phyloP scores from a whole-genome alignment of 2,888 invertebrate species.

The Sphinx pinastri region DNA sequence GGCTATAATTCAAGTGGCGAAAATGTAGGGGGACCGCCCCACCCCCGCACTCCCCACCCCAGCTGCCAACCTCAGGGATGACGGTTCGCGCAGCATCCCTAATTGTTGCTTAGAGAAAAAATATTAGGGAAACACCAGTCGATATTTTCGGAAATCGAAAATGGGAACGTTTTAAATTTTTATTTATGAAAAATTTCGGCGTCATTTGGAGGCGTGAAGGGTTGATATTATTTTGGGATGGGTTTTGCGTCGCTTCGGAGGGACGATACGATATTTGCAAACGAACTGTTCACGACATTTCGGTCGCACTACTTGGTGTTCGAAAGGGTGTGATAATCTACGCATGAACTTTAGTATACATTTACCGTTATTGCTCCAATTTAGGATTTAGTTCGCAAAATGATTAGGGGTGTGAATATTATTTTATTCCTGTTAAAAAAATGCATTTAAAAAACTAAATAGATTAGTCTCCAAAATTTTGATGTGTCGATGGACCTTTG shows the following conservation, averaged over 20 bases:
- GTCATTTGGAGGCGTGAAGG: slow-evolving; percentile 26
- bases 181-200: slow-evolving; percentile 45
- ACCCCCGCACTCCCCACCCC: slow-evolving; percentile 39
- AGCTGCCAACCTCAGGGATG: slow-evolving; percentile 63
- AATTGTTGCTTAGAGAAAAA: slow-evolving; percentile 67
- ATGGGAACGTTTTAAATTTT: slow-evolving; percentile 31
- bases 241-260: neutral
- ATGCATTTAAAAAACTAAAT: too few species aligned
- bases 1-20: slow-evolving; percentile 79
- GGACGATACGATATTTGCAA: slow-evolving; percentile 10
- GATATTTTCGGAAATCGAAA: slow-evolving; percentile 47
- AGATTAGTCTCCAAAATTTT: too few species aligned
- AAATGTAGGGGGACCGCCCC: slow-evolving; percentile 74
- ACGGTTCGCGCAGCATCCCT: slow-evolving; percentile 70
- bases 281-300: slow-evolving; percentile 3
- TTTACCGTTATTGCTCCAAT: too few species aligned
- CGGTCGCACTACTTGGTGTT: neutral
- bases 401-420: too few species aligned
- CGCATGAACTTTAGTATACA: too few species aligned
- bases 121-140: slow-evolving; percentile 46
- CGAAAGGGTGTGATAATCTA: too few species aligned
- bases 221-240: neutral
- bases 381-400: too few species aligned
- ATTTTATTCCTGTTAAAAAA: too few species aligned
- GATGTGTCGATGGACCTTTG: too few species aligned